A percentile compares a stretch with the other conserved stretches of the same genome.
phyloP scores from a whole-genome alignment of 37 sponge, comb jelly and placozoan genomes.

The Spongilla lacustris region DNA sequence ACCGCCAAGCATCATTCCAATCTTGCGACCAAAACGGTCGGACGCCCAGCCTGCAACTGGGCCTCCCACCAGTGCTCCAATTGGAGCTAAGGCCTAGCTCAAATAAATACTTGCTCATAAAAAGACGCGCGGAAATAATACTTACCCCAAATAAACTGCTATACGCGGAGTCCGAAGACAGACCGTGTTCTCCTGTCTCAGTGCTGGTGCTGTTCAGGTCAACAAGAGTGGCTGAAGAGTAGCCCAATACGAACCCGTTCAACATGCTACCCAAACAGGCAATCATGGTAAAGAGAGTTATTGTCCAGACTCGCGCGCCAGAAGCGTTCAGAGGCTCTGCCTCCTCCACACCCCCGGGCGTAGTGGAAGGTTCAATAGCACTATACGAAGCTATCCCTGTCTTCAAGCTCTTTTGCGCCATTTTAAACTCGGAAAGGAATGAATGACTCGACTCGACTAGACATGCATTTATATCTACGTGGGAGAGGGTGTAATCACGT shows the following conservation, averaged over 20 bases:
- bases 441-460: too few species aligned
- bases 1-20: constrained; percentile 41
- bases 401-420: background rate
- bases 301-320: constrained; percentile 20
- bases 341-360: background rate
- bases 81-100: constrained; percentile 26
- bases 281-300: constrained; percentile 35
- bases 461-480: too few species aligned
- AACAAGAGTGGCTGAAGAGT: constrained; percentile 37
- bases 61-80: constrained; percentile 71
- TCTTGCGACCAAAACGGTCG: constrained; percentile 57
- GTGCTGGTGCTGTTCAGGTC: constrained; percentile 17
- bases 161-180: background rate
- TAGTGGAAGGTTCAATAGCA: background rate
- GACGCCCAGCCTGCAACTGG: constrained; percentile 44
- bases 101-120: background rate
- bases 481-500: too few species aligned
- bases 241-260: constrained; percentile 47
- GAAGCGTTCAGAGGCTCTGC: background rate
- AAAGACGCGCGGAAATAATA: background rate
- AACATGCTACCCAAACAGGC: constrained; percentile 45
- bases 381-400: background rate
- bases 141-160: constrained; percentile 32
- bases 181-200: background rate
- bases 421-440: too few species aligned